Percentiles rank a stretch among this genome's conserved stretches.
These are phyloP conservation scores for Leptopilina boulardi DNA, from an alignment of 1,140 invertebrate genomes.

Conservation along the genomic window DNA sequence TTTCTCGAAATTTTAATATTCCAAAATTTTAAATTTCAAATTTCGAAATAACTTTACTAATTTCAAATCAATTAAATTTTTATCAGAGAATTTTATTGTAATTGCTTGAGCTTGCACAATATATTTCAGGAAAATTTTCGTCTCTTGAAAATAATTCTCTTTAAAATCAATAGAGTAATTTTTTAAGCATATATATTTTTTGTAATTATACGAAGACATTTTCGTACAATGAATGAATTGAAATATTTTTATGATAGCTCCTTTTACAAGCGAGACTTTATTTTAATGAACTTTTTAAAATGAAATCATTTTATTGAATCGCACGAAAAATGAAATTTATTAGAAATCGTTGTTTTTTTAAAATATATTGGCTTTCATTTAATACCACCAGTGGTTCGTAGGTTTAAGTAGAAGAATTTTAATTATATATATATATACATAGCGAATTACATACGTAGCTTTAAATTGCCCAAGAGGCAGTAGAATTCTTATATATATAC, in stretches of 20 bases:
- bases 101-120: neutral
- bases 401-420: conserved; percentile 9
- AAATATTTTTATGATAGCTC: neutral
- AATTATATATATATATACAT: conserved; percentile 8
- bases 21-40: too few species aligned
- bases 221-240: neutral
- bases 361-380: neutral
- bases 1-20: too few species aligned
- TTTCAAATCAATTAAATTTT: too few species aligned
- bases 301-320: neutral
- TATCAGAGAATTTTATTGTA: conserved; percentile 6
- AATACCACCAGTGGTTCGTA: neutral
- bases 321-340: neutral
- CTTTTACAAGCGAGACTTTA: conserved; percentile 13
- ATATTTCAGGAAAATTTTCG: neutral
- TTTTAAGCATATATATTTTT: neutral
- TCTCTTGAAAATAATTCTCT: neutral
- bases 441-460: neutral
- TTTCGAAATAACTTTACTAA: too few species aligned
- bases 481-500: too few species aligned
- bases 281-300: neutral
- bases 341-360: neutral
- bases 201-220: conserved; percentile 14
- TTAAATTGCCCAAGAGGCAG: neutral
- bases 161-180: neutral